Conservation (phyloP, 2,797 vertebrate genomes). For the Paguma larvata region DNA sequence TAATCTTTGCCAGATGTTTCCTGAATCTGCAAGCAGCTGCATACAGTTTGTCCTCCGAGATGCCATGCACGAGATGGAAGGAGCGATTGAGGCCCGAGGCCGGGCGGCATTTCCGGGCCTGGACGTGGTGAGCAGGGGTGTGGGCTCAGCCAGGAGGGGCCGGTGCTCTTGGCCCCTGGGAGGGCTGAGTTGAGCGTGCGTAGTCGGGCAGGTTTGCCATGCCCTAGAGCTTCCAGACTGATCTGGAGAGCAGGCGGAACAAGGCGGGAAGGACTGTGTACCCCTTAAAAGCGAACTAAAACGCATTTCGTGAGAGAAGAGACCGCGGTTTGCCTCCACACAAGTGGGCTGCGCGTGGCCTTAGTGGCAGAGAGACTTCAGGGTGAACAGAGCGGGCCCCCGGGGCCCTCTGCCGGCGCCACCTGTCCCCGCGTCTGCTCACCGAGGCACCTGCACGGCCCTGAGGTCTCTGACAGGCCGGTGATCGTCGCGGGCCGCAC, state of each 20-base stretch:
- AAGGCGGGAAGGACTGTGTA: accelerated
- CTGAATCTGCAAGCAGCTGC: slow-evolving; percentile 90
- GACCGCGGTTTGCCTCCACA: accelerated
- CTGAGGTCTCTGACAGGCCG: background rate
- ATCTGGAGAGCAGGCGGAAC: background rate
- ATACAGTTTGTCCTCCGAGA: slow-evolving; percentile 92
- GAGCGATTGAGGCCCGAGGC: slow-evolving; percentile 92
- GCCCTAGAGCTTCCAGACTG: background rate
- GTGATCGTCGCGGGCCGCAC: accelerated
- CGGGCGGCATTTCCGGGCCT: slow-evolving; percentile 90
- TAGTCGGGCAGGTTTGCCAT: background rate
- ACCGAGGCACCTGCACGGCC: accelerated
- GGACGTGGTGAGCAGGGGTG: slow-evolving; percentile 90
- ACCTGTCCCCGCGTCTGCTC: accelerated
- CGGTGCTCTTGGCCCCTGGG: background rate
- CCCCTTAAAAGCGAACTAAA: accelerated
- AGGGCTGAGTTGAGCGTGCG: accelerated
- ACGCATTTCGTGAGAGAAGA: accelerated
- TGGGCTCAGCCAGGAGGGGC: accelerated
- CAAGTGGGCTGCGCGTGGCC: accelerated
- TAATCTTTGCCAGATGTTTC: slow-evolving; percentile 95
- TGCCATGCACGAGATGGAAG: slow-evolving; percentile 92
- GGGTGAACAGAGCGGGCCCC: background rate
- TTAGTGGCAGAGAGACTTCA: too few species aligned
- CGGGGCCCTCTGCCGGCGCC: background rate